Conservation (phyloP, 53 echinoderm and acorn worm species). For the Zoroaster sp. region DNA sequence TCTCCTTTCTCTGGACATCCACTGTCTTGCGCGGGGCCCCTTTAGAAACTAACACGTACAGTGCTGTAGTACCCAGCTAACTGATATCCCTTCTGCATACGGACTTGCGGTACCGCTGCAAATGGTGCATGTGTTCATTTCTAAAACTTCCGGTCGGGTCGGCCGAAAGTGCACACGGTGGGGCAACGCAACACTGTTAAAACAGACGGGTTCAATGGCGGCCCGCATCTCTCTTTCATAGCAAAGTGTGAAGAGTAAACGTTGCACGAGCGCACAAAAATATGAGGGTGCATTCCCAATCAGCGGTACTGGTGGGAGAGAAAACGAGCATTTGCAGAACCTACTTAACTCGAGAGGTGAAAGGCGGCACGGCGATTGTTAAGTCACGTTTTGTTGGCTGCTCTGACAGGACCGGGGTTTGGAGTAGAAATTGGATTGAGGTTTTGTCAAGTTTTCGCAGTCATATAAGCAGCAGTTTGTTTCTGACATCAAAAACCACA, state of each 20-base stretch:
- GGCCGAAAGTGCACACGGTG: slow-evolving; percentile 41
- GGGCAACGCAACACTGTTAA: slow-evolving; percentile 54
- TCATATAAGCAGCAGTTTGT: background rate
- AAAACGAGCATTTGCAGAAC: slow-evolving; percentile 9
- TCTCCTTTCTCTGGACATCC: slow-evolving; percentile 8
- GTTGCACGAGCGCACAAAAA: slow-evolving; percentile 1
- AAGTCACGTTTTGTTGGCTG: slow-evolving; percentile 49
- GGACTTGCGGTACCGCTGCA: slow-evolving; percentile 21
- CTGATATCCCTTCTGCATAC: slow-evolving; percentile 29
- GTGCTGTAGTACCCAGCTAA: slow-evolving; percentile 29
- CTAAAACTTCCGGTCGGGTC: slow-evolving; percentile 44
- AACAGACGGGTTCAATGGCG: slow-evolving; percentile 37
- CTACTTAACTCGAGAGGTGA: slow-evolving; percentile 41
- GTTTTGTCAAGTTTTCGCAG: background rate
- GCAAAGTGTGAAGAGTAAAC: slow-evolving; percentile 38
- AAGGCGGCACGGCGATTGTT: slow-evolving; percentile 29
- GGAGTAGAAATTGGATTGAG: background rate
- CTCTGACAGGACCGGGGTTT: background rate
- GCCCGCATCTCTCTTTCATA: slow-evolving; percentile 29
- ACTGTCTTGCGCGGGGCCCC: background rate
- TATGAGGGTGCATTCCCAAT: slow-evolving; percentile 30
- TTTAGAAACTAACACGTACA: slow-evolving; percentile 41
- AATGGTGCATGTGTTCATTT: slow-evolving; percentile 51
- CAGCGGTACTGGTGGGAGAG: background rate
- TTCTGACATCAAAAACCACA: slow-evolving; percentile 1